Evolutionary conservation across 2,888 invertebrate species (phyloP), one percentile per base, ranked within the genome.

Genomic region (Cheilosia vulpina): DNA sequence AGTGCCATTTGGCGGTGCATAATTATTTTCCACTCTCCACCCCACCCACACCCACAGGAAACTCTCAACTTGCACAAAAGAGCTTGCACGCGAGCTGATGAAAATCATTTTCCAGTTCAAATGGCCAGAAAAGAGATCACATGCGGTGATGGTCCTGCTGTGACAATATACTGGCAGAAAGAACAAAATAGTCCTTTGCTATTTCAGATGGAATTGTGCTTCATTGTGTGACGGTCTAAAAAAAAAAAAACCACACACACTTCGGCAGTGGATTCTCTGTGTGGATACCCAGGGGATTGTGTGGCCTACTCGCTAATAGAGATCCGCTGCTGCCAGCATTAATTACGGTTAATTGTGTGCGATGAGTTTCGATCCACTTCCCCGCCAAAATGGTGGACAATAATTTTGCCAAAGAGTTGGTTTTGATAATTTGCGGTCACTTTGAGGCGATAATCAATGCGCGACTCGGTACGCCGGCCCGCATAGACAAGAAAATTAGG

Each of bases 21-120:
- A 78, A 83, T 78, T 83, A 78, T 78, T 68, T 68, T 31, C 68
- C 58, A 76, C 57, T 72, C 34, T 13, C 62, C n/a, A n/a, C n/a
- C n/a, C 19, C 17, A 0, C 53, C n/a, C 60, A n/a, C 50, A n/a
- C 19, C 65, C 34, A 38, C 52, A 24, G 53, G 15, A 17, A n/a
- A 34, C 11, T 0, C 7, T 6, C 19, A 45, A 4, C 41, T 50
- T 15, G 4, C 58, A 75, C 75, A 68, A 69, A 77, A 43, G 71
- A 47, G 45, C 60, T 57, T 45, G 47, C 72, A 68, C 60, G 71
- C 72, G 66, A 68, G 50, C 60, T 72, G 76, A 43, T 80, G 66
- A 47, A 85, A 85, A 81, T 76, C 57, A 85, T 80, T 85, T 80
- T 79, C 75, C 79, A 71, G 75, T 71, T 71, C 79, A 84, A 84